Conservation (phyloP, 2,888 invertebrate genomes). For the Eugnorisma glareosa region DNA sequence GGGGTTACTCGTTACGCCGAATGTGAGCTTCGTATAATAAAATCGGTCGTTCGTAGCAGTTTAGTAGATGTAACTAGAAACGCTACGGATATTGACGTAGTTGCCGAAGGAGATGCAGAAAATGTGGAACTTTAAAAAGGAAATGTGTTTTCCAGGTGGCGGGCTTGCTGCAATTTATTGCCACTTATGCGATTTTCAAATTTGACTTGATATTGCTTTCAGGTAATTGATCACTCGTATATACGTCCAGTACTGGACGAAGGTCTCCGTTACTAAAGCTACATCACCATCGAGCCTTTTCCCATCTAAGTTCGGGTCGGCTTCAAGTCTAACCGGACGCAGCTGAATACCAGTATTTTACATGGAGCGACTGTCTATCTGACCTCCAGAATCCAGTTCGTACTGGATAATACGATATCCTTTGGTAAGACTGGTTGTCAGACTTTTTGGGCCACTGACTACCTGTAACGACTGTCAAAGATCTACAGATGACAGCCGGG, state of each 20-base stretch:
- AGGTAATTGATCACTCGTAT: slow-evolving; percentile 9
- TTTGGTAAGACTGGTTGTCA: too few species aligned
- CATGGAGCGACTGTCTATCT: too few species aligned
- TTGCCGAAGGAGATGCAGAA: slow-evolving; percentile 35
- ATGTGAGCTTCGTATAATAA: slow-evolving; percentile 64
- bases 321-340: too few species aligned
- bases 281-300: too few species aligned
- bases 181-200: slow-evolving; percentile 38
- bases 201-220: slow-evolving; percentile 24
- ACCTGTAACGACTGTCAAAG: too few species aligned
- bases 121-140: slow-evolving; percentile 43
- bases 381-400: too few species aligned
- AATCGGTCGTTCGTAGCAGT: slow-evolving; percentile 62
- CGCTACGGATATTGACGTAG: slow-evolving; percentile 45
- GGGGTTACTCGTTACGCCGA: slow-evolving; percentile 65
- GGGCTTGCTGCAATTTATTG: slow-evolving; percentile 42
- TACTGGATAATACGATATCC: too few species aligned
- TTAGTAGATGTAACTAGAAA: slow-evolving; percentile 55
- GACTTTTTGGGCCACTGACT: too few species aligned
- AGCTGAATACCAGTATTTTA: too few species aligned
- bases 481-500: too few species aligned
- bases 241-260: not conserved
- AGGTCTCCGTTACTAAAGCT: not conserved
- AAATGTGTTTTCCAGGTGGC: slow-evolving; percentile 40
- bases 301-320: too few species aligned